Evolutionary conservation across 1,140 invertebrate species (phyloP).

Genomic region (Proales similis): DNA sequence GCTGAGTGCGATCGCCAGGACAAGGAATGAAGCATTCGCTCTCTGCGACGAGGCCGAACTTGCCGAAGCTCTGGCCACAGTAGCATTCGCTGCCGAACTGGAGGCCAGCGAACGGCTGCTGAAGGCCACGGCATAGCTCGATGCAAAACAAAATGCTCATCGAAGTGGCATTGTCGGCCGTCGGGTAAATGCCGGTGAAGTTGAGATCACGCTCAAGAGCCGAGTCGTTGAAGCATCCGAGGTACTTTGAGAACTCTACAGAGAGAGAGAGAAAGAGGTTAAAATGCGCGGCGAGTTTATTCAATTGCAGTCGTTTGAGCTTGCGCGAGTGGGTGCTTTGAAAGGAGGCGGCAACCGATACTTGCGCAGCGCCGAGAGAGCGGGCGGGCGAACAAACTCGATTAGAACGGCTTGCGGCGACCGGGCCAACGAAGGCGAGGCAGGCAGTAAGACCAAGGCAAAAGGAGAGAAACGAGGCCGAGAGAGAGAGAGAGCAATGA

Average conservation of each 20-base stretch:
- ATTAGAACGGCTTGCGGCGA: too few species aligned
- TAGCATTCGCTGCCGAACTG: conserved; percentile 32
- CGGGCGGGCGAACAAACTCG: too few species aligned
- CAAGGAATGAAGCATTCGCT: conserved; percentile 33
- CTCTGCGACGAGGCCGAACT: conserved; percentile 6
- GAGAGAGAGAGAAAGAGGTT: too few species aligned
- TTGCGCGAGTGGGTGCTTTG: too few species aligned
- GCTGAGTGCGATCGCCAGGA: conserved; percentile 8
- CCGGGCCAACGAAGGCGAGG: too few species aligned
- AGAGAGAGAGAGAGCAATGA: too few species aligned
- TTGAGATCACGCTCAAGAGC: conserved; percentile 1
- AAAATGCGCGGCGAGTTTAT: too few species aligned
- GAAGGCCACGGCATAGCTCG: conserved; percentile 4
- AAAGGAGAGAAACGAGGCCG: too few species aligned
- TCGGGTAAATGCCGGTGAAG: neutral
- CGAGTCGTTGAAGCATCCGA: conserved; percentile 30
- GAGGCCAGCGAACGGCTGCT: conserved; percentile 27
- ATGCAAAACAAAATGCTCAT: conserved; percentile 16
- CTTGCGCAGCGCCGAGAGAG: too few species aligned
- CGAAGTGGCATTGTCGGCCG: neutral
- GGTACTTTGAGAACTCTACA: conserved; percentile 28
- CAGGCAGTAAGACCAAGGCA: too few species aligned
- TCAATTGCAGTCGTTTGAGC: too few species aligned
- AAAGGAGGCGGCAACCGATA: too few species aligned
- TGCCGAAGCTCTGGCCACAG: conserved; percentile 22